Evolutionary conservation across 35 echinoderm and acorn worm species (phyloP).

Genomic region (Chiridota heheva): DNA sequence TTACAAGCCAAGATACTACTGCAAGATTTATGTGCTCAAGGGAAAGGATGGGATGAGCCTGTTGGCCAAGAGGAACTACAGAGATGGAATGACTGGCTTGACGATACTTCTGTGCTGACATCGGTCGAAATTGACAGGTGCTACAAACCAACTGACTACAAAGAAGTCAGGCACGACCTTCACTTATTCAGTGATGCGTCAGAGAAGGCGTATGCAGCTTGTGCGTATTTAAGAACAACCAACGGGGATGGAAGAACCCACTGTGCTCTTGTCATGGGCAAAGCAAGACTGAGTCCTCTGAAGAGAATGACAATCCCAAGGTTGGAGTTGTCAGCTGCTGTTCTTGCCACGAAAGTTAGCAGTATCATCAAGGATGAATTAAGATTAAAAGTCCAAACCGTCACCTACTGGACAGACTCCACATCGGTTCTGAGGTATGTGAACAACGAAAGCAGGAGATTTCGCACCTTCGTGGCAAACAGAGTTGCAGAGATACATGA

Average conservation of each 20-base stretch:
- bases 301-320: constrained; percentile 47
- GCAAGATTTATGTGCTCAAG: constrained; percentile 33
- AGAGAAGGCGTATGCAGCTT: constrained; percentile 47
- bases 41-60: constrained; percentile 27
- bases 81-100: constrained; percentile 20
- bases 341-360: constrained; percentile 33
- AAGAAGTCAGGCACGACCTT: background rate
- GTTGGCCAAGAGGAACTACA: background rate
- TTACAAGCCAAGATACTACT: constrained; percentile 32
- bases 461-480: constrained; percentile 44
- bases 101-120: background rate
- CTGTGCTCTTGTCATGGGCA: constrained; percentile 34
- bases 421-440: constrained; percentile 36
- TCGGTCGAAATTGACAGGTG: constrained; percentile 11
- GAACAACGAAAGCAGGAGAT: constrained; percentile 5
- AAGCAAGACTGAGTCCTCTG: constrained; percentile 20
- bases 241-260: background rate
- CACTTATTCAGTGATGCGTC: constrained; percentile 59
- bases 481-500: constrained; percentile 10
- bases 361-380: constrained; percentile 17
- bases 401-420: constrained; percentile 44
- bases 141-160: constrained; percentile 5
- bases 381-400: background rate
- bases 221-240: constrained; percentile 14
- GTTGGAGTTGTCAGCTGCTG: constrained; percentile 53